These are phyloP conservation scores for Lerista edwardsae DNA, from an alignment of 2,797 vertebrate genomes.

Conservation along the genomic window DNA sequence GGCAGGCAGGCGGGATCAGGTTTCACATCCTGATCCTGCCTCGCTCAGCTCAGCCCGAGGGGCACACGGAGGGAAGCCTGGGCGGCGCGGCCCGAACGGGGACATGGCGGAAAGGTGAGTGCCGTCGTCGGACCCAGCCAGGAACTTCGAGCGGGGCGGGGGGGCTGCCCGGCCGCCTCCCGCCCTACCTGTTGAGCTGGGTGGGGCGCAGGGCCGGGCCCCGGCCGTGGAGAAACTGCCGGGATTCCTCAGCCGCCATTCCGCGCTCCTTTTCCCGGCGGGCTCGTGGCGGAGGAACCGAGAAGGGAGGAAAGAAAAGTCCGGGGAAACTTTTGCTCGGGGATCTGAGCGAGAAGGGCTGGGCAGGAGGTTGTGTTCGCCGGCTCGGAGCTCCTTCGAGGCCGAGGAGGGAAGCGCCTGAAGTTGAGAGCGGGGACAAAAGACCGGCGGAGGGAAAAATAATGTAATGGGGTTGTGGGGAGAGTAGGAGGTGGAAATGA, in stretches of 20 bases:
- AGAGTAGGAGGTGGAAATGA: neutral
- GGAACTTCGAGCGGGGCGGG: neutral
- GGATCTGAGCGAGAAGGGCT: neutral
- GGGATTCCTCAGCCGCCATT: slow-evolving; percentile 27
- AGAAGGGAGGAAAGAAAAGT: neutral
- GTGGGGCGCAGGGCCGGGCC: slow-evolving; percentile 29
- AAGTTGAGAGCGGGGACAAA: neutral
- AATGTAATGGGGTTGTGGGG: neutral
- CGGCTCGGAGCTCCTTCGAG: neutral
- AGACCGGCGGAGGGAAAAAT: neutral
- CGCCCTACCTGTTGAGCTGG: slow-evolving; percentile 30
- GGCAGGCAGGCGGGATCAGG: slow-evolving; percentile 19
- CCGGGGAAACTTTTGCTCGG: neutral
- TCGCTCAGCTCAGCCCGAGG: neutral
- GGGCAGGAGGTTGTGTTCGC: neutral
- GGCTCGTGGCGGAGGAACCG: neutral
- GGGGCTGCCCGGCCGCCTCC: neutral
- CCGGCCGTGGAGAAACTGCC: neutral
- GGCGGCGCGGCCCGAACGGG: slow-evolving; percentile 11
- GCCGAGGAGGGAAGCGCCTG: neutral
- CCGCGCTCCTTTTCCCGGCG: neutral
- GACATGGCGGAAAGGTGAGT: slow-evolving; percentile 41
- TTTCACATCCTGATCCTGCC: slow-evolving; percentile 39
- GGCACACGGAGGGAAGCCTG: neutral
- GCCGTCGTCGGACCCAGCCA: neutral